These are phyloP conservation scores for Aleiodes testaceus DNA, from an alignment of 2,888 invertebrate species.

Conservation along the genomic window DNA sequence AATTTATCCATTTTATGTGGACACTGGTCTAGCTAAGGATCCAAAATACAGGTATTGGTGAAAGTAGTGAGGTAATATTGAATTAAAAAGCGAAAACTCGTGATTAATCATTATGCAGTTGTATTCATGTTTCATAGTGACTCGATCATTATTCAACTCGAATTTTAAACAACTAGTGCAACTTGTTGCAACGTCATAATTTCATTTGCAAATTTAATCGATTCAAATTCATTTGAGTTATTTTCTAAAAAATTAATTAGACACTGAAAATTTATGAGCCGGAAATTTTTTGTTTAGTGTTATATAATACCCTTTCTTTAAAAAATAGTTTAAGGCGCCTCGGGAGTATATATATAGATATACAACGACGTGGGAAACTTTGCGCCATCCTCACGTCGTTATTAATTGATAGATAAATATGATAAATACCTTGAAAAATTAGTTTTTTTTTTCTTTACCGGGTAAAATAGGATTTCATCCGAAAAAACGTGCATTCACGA, in stretches of 20 bases:
- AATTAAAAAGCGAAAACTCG: constrained; percentile 32
- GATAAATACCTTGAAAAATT: no score
- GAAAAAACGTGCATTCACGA: no score
- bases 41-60: constrained; percentile 68
- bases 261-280: constrained; percentile 10
- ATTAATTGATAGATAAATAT: no score
- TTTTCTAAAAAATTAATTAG: not conserved
- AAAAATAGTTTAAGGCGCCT: no score
- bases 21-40: constrained; percentile 71
- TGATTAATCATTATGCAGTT: constrained; percentile 23
- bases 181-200: not conserved
- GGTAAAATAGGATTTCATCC: no score
- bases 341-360: constrained; percentile 17
- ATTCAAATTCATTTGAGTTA: constrained; percentile 23
- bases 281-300: not conserved
- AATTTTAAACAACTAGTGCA: constrained; percentile 19
- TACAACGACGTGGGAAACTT: no score
- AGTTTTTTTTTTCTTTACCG: no score
- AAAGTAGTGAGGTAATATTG: constrained; percentile 28
- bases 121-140: not conserved
- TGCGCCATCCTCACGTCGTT: no score
- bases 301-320: no score
- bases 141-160: not conserved
- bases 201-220: constrained; percentile 16
- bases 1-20: constrained; percentile 76